A percentile compares a stretch with the other conserved stretches of the same genome.
phyloP scores from a whole-genome alignment of 1,140 invertebrate genomes.

The Himalopsyche phryganea region DNA sequence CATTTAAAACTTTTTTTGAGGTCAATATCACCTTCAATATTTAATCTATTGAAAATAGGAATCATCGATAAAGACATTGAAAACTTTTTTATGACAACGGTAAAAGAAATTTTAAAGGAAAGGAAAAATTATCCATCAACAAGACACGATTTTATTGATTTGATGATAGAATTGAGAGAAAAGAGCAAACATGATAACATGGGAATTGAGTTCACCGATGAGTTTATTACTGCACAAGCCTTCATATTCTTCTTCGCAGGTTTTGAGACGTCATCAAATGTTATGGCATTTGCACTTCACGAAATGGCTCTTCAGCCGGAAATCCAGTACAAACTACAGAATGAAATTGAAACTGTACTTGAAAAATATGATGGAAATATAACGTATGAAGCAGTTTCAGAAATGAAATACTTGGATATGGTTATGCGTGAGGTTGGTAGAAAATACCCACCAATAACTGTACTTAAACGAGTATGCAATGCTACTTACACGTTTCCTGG shows the following conservation, averaged over 20 bases:
- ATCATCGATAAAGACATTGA: slow-evolving; percentile 34
- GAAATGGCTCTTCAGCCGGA: slow-evolving; percentile 57
- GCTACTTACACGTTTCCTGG: slow-evolving; percentile 9
- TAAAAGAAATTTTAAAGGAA: slow-evolving; percentile 18
- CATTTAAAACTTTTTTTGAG: slow-evolving; percentile 4
- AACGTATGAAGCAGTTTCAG: slow-evolving; percentile 41
- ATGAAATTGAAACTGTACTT: slow-evolving; percentile 53
- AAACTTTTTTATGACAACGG: slow-evolving; percentile 18
- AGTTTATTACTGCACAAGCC: slow-evolving; percentile 39
- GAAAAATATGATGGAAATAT: slow-evolving; percentile 40
- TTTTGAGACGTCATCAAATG: slow-evolving; percentile 45
- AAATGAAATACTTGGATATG: slow-evolving; percentile 40
- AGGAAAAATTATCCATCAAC: slow-evolving; percentile 38
- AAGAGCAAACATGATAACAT: slow-evolving; percentile 20
- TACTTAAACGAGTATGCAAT: slow-evolving; percentile 9
- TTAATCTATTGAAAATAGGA: slow-evolving; percentile 11
- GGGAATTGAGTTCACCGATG: slow-evolving; percentile 26
- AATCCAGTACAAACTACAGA: slow-evolving; percentile 51
- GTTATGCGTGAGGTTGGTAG: slow-evolving; percentile 36
- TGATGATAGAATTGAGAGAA: slow-evolving; percentile 53
- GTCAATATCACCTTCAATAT: slow-evolving; percentile 9
- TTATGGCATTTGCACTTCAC: slow-evolving; percentile 54
- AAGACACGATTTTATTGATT: slow-evolving; percentile 56
- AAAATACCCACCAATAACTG: slow-evolving; percentile 8
- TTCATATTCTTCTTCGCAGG: slow-evolving; percentile 39